phyloP scores from a whole-genome alignment of 1,140 invertebrate genomes.

The Coenobita brevimanus region DNA sequence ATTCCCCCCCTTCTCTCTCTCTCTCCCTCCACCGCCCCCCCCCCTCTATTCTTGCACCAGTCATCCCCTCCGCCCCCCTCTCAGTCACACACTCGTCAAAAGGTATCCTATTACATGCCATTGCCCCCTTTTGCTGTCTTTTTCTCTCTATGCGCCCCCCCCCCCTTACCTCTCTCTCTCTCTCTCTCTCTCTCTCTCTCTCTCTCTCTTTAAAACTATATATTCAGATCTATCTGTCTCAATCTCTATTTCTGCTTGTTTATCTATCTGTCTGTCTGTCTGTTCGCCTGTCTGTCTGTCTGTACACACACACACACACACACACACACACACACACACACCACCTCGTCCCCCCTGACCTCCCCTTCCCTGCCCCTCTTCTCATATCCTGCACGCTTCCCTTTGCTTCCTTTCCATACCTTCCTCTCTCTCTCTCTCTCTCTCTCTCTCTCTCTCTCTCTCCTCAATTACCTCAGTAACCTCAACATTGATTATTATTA shows the following conservation, averaged over 20 bases:
- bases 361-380: background rate
- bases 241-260: background rate
- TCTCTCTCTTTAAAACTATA: background rate
- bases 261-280: too few species aligned
- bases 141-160: background rate
- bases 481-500: too few species aligned
- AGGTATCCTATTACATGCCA: too few species aligned
- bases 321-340: background rate
- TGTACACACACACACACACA: background rate
- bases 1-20: background rate
- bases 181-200: constrained; percentile 7
- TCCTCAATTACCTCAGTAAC: background rate
- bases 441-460: background rate
- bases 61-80: constrained; percentile 11
- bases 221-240: background rate
- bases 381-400: background rate
- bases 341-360: background rate
- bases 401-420: background rate
- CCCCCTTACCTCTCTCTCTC: background rate
- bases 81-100: background rate
- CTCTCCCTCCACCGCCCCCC: background rate
- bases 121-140: background rate
- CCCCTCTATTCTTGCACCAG: constrained; percentile 11
- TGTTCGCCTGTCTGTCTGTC: too few species aligned
- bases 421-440: too few species aligned